Percentiles rank a stretch among this genome's conserved stretches.
These are phyloP conservation scores for Synchiropus splendidus DNA, from an alignment of 2,113 vertebrate species.

Conservation along the genomic window DNA sequence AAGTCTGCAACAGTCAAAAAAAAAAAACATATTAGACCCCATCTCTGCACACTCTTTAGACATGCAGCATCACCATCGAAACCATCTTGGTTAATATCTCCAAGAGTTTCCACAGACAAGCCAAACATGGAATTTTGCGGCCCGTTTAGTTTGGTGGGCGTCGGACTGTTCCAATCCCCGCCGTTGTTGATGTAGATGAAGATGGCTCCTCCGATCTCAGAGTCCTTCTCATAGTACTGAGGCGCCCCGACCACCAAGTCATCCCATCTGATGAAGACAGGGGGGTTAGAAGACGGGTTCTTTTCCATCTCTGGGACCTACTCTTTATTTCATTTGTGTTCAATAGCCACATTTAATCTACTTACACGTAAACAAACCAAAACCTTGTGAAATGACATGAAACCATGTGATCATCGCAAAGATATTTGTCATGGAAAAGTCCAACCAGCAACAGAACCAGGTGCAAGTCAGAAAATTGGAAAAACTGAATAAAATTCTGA, in stretches of 20 bases:
- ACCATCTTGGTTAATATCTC: slow-evolving; percentile 53
- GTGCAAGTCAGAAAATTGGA: no score
- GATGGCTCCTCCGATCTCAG: slow-evolving; percentile 81
- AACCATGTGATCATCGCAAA: no score
- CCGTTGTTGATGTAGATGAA: slow-evolving; percentile 83
- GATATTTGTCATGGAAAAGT: no score
- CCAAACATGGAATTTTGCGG: slow-evolving; percentile 89
- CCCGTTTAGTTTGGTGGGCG: slow-evolving; percentile 75
- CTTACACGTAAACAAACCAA: no score
- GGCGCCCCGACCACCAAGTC: slow-evolving; percentile 94
- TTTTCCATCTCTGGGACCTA: no score
- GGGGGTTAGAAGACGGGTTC: background rate
- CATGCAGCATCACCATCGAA: slow-evolving; percentile 34
- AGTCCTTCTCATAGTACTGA: slow-evolving; percentile 84
- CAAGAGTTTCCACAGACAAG: slow-evolving; percentile 81
- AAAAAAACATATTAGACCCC: slow-evolving; percentile 1
- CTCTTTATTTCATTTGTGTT: no score
- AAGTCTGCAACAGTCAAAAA: slow-evolving; percentile 71
- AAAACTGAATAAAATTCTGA: no score
- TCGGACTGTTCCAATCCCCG: slow-evolving; percentile 75
- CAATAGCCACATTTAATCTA: no score
- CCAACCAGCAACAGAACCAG: no score
- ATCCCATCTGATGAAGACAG: slow-evolving; percentile 73
- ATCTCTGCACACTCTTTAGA: background rate
- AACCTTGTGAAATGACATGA: no score